Conservation (phyloP, 2,113 vertebrate genomes). For the Raphicerus campestris region DNA sequence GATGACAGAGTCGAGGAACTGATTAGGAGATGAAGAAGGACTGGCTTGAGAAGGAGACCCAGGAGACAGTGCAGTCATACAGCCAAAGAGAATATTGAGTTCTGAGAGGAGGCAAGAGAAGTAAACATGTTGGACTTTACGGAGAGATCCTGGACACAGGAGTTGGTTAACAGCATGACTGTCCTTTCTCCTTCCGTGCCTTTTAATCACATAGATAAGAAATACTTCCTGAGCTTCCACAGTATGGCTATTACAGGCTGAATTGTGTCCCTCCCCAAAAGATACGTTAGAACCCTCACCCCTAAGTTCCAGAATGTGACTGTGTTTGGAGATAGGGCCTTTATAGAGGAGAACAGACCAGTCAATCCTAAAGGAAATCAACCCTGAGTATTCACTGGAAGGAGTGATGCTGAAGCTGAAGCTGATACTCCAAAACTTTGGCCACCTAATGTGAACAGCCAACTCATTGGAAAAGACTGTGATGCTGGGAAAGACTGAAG, state of each 20-base stretch:
- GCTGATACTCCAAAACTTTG: background rate
- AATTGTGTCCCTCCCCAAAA: background rate
- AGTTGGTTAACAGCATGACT: background rate
- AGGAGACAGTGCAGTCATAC: background rate
- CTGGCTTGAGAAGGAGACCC: background rate
- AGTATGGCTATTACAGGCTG: background rate
- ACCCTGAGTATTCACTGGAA: background rate
- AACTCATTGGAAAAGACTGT: background rate
- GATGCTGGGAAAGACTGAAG: background rate
- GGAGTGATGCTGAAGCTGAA: background rate
- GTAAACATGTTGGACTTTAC: background rate
- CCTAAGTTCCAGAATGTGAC: background rate
- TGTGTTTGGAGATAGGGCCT: background rate
- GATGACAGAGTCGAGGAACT: background rate
- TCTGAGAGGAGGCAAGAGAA: background rate
- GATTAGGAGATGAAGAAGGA: background rate
- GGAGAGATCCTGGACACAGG: background rate
- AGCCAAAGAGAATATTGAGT: background rate
- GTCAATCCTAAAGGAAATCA: background rate
- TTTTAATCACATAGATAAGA: background rate
- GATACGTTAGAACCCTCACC: background rate
- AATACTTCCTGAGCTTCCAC: background rate
- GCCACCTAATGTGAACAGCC: background rate
- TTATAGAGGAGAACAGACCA: background rate
- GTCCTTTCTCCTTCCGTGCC: background rate